Evolutionary conservation across 2,888 invertebrate species (phyloP).

Genomic region (Creontiades dilutus): DNA sequence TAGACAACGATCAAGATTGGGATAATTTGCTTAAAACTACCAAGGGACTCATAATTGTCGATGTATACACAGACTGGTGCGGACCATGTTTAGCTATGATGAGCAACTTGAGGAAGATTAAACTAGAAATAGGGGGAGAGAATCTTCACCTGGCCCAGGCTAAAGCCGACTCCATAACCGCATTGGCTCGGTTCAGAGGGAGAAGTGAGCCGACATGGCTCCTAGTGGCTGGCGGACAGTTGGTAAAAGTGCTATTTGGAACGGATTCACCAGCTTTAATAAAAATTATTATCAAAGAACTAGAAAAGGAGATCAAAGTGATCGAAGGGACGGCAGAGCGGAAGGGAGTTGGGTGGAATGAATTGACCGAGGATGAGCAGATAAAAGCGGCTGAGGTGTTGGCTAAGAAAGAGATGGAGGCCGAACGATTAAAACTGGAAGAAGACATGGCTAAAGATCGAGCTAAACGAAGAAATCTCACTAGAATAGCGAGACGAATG

Average conservation of each 20-base stretch:
- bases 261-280: constrained; percentile 89
- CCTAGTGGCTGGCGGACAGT: constrained; percentile 88
- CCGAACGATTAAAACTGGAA: constrained; percentile 79
- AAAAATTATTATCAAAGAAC: constrained; percentile 84
- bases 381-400: constrained; percentile 78
- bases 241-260: constrained; percentile 90
- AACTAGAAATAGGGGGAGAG: constrained; percentile 92
- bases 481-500: constrained; percentile 74
- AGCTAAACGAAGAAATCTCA: constrained; percentile 74
- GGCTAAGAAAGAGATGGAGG: constrained; percentile 79
- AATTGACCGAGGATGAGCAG: constrained; percentile 78
- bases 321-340: constrained; percentile 81
- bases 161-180: constrained; percentile 78
- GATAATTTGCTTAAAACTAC: constrained; percentile 86
- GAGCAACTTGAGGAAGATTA: constrained; percentile 90
- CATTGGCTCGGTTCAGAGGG: constrained; percentile 87
- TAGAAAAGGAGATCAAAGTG: constrained; percentile 83
- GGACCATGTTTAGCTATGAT: constrained; percentile 93
- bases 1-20: constrained; percentile 92
- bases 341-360: constrained; percentile 78
- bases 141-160: constrained; percentile 88
- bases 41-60: constrained; percentile 90
- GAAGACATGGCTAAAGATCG: constrained; percentile 75
- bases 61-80: constrained; percentile 95
- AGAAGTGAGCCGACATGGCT: constrained; percentile 95